Evolutionary conservation across 2,888 invertebrate species (phyloP).

Genomic region (Smittia aterrima): DNA sequence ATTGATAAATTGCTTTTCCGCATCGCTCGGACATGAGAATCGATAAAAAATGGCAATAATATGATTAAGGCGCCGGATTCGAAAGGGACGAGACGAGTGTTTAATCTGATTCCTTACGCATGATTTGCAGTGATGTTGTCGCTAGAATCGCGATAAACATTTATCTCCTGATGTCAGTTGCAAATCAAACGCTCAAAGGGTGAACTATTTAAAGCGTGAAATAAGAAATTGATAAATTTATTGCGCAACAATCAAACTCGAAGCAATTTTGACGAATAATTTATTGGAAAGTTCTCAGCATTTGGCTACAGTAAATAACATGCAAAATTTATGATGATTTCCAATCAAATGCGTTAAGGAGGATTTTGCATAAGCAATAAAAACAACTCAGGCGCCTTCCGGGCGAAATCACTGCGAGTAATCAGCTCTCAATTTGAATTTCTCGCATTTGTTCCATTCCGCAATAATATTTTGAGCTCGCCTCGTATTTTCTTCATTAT

Average conservation of each 20-base stretch:
- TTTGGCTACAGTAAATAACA: conserved; percentile 34
- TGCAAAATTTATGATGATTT: conserved; percentile 29
- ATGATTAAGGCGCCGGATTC: background rate
- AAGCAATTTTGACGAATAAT: conserved; percentile 7
- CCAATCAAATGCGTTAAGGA: conserved; percentile 3
- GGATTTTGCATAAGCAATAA: conserved; percentile 30
- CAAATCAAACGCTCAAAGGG: conserved; percentile 18
- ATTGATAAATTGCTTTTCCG: conserved; percentile 26
- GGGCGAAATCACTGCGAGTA: background rate
- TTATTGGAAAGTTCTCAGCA: conserved; percentile 23
- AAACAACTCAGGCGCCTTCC: conserved; percentile 5
- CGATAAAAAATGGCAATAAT: conserved; percentile 4
- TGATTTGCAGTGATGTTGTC: conserved; percentile 14
- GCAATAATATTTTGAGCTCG: conserved; percentile 3
- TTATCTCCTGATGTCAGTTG: conserved; percentile 10
- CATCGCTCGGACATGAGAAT: background rate
- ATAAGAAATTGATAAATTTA: conserved; percentile 27
- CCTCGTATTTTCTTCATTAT: background rate
- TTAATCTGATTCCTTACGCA: conserved; percentile 22
- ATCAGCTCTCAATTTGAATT: conserved; percentile 14
- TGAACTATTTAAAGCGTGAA: conserved; percentile 26
- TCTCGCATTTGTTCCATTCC: conserved; percentile 10
- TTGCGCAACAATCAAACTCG: background rate
- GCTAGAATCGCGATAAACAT: conserved; percentile 11
- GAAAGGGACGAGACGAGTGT: background rate